These are phyloP conservation scores for Atlantisia rogersi DNA, from an alignment of 2,113 vertebrate species.

Conservation along the genomic window DNA sequence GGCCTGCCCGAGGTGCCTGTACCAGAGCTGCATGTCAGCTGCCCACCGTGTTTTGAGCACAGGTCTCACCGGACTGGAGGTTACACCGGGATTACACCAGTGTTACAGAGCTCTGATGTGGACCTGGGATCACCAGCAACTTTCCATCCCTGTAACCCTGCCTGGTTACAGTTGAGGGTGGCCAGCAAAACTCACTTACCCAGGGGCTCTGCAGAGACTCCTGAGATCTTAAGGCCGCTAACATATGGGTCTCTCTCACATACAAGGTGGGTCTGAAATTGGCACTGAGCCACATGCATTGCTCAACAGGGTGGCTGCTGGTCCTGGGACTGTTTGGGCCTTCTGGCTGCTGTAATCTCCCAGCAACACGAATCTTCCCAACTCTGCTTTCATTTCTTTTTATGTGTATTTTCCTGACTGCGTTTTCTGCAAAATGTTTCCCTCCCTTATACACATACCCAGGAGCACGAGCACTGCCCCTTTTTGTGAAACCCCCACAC, in stretches of 20 bases:
- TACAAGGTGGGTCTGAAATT: neutral
- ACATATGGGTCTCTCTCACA: neutral
- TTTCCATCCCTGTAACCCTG: neutral
- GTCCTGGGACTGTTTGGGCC: neutral
- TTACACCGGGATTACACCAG: neutral
- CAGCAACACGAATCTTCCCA: neutral
- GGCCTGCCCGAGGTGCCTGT: neutral
- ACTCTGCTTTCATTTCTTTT: neutral
- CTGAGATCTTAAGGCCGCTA: neutral
- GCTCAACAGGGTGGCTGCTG: neutral
- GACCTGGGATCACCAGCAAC: neutral
- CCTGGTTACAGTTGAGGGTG: neutral
- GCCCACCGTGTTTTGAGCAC: neutral
- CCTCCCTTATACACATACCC: rapidly evolving
- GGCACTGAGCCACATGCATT: neutral
- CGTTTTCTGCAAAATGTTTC: neutral
- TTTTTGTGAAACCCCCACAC: neutral
- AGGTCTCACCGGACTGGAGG: neutral
- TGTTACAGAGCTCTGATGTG: neutral
- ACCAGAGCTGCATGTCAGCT: neutral
- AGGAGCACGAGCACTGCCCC: neutral
- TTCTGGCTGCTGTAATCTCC: neutral
- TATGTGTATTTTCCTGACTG: neutral
- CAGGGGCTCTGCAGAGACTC: neutral
- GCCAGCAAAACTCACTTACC: neutral